phyloP scores from a whole-genome alignment of 30 jellyfish, hydroid and myxozoan species.

The Euphysa ruthae region DNA sequence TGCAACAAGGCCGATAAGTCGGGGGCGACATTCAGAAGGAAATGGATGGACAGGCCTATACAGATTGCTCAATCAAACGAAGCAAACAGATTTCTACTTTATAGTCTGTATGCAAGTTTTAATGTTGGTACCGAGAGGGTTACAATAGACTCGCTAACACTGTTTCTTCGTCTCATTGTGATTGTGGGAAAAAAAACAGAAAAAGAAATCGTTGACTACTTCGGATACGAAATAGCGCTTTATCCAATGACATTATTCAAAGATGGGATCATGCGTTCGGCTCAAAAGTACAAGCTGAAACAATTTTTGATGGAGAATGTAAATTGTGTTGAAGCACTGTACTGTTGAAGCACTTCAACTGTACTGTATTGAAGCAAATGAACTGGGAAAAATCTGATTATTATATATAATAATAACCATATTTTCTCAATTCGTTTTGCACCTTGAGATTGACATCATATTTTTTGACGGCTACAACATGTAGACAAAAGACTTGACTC shows the following conservation, averaged over 20 bases:
- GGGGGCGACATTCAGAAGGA: slow-evolving; percentile 15
- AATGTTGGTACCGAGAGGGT: slow-evolving; percentile 27
- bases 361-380: slow-evolving; percentile 13
- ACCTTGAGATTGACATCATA: neutral
- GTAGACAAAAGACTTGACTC: neutral
- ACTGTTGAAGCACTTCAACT: slow-evolving; percentile 8
- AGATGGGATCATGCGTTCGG: slow-evolving; percentile 18
- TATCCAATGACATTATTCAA: slow-evolving; percentile 18
- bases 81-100: slow-evolving; percentile 4
- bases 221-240: slow-evolving; percentile 11
- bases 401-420: neutral
- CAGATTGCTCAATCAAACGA: slow-evolving; percentile 10
- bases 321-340: neutral
- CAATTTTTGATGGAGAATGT: slow-evolving; percentile 1
- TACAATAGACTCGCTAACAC: slow-evolving; percentile 54
- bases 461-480: slow-evolving; percentile 6
- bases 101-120: slow-evolving; percentile 7
- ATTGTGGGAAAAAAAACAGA: slow-evolving; percentile 8
- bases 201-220: slow-evolving; percentile 15
- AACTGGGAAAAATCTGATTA: neutral
- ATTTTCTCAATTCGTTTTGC: slow-evolving; percentile 4
- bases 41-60: slow-evolving; percentile 8
- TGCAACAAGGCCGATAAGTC: slow-evolving; percentile 22
- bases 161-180: slow-evolving; percentile 18
- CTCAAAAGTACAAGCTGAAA: slow-evolving; percentile 24